phyloP scores from a whole-genome alignment of 2,888 invertebrate genomes.

The Leptopilina drosophilae region DNA sequence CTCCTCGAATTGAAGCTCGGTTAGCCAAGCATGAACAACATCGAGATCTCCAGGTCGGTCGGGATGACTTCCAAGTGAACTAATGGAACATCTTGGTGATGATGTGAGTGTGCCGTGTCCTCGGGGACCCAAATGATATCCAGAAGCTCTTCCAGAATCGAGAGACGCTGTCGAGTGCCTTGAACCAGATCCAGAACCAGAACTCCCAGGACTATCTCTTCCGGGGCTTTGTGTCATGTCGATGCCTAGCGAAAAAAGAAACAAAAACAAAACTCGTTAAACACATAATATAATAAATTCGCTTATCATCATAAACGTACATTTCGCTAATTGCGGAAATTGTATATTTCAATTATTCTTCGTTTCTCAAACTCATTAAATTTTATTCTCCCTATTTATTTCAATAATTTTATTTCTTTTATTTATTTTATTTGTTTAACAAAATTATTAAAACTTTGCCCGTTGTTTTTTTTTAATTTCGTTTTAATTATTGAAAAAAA shows the following conservation, averaged over 20 bases:
- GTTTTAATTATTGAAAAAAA: too few species aligned
- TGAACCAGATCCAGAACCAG: conserved; percentile 92
- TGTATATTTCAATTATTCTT: background rate
- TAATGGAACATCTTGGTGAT: conserved; percentile 85
- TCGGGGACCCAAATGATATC: conserved; percentile 81
- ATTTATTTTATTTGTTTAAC: background rate
- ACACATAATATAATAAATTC: background rate
- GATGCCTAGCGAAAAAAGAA: conserved; percentile 66
- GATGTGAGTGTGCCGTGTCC: conserved; percentile 80
- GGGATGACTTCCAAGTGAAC: conserved; percentile 77
- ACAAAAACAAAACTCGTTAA: conserved; percentile 21
- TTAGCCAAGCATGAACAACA: conserved; percentile 95
- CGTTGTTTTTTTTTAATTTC: too few species aligned
- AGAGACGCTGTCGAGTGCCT: conserved; percentile 93
- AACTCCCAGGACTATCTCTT: conserved; percentile 94
- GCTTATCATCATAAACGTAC: background rate
- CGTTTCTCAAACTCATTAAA: background rate
- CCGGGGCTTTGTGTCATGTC: conserved; percentile 85
- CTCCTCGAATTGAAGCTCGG: conserved; percentile 95
- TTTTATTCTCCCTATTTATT: background rate
- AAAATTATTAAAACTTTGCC: too few species aligned
- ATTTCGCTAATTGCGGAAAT: conserved; percentile 8
- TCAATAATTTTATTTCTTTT: background rate
- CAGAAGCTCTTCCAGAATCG: conserved; percentile 94
- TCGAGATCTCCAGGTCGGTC: conserved; percentile 85